A percentile compares a stretch with the other conserved stretches of the same genome.
Conservation (phyloP, 35 echinoderm and acorn worm species). For the Acanthaster planci region DNA sequence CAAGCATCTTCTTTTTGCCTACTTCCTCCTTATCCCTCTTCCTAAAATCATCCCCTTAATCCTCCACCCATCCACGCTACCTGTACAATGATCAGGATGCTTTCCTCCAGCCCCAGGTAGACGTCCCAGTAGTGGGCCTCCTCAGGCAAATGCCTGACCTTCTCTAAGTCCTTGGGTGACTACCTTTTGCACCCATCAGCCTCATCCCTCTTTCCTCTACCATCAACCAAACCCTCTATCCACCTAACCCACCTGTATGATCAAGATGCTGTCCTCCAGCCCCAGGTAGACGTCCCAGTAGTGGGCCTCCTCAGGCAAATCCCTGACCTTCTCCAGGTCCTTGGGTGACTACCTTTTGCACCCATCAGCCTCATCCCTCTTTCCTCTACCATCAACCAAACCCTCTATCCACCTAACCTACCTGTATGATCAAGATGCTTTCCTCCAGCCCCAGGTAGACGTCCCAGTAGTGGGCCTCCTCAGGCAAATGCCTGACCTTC, state of each 20-base stretch:
- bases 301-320: slow-evolving; percentile 72
- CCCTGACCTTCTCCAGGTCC: slow-evolving; percentile 69
- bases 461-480: slow-evolving; percentile 80
- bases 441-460: slow-evolving; percentile 83
- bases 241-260: slow-evolving; percentile 78
- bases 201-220: slow-evolving; percentile 92
- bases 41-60: slow-evolving; percentile 50
- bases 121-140: slow-evolving; percentile 81
- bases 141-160: slow-evolving; percentile 64
- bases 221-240: slow-evolving; percentile 10
- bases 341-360: slow-evolving; percentile 73
- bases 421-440: slow-evolving; percentile 95
- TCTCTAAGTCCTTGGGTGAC: slow-evolving; percentile 77
- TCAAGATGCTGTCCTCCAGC: slow-evolving; percentile 83
- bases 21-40: slow-evolving; percentile 89
- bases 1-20: slow-evolving; percentile 73
- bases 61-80: slow-evolving; percentile 22
- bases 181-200: slow-evolving; percentile 57
- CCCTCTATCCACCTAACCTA: slow-evolving; percentile 7
- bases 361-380: slow-evolving; percentile 82
- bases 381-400: slow-evolving; percentile 61
- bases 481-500: slow-evolving; percentile 67
- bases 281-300: slow-evolving; percentile 84
- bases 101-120: slow-evolving; percentile 71
- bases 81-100: slow-evolving; percentile 92